Percentiles rank a stretch among this genome's conserved stretches.
Evolutionary conservation across 2,113 vertebrate species (phyloP).

Genomic region (Sylvicapra grimmia): DNA sequence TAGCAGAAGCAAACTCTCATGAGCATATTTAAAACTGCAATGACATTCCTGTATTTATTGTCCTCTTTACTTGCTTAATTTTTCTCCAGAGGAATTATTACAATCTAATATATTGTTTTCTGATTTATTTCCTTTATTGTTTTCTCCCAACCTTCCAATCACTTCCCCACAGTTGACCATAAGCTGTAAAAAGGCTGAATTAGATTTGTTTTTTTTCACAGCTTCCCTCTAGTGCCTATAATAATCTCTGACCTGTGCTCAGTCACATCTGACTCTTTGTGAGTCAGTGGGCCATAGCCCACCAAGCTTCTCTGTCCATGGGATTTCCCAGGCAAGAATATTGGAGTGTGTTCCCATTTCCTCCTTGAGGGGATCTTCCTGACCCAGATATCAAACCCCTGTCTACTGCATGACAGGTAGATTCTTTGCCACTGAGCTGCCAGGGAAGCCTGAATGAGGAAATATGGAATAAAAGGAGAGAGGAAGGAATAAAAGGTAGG

Average conservation of each 20-base stretch:
- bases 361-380: neutral
- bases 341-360: neutral
- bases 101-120: neutral
- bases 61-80: neutral
- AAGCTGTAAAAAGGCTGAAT: neutral
- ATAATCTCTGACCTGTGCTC: fast-evolving
- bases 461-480: neutral
- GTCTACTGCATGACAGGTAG: neutral
- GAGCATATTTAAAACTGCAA: neutral
- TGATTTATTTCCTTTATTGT: neutral
- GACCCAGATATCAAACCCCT: neutral
- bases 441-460: neutral
- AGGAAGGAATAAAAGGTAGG: no score
- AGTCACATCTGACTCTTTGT: neutral
- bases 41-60: neutral
- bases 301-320: neutral
- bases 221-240: neutral
- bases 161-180: neutral
- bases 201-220: neutral
- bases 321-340: neutral
- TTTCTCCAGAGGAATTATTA: neutral
- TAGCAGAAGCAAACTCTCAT: neutral
- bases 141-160: neutral
- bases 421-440: neutral
- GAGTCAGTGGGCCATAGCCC: neutral